These are phyloP conservation scores for Chloroclystis v-ata DNA, from an alignment of 2,888 invertebrate species.

Conservation along the genomic window DNA sequence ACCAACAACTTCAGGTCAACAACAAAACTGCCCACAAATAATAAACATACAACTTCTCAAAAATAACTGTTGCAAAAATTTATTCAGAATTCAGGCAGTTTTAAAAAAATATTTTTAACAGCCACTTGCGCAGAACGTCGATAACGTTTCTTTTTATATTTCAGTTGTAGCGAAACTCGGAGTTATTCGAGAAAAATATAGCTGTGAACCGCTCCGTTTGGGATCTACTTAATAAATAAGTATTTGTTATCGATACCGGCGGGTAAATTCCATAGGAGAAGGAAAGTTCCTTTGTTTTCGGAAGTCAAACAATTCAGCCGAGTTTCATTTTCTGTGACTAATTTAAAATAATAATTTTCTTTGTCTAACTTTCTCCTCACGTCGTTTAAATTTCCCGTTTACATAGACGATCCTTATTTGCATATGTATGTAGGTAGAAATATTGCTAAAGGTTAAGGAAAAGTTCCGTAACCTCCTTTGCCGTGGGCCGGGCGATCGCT, in stretches of 20 bases:
- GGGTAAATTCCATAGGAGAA: constrained; percentile 53
- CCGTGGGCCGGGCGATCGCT: neutral
- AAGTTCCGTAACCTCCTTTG: neutral
- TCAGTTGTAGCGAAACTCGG: constrained; percentile 1
- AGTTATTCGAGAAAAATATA: constrained; percentile 10
- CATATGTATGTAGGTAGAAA: constrained; percentile 27
- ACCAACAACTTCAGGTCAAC: too few relatives aligned
- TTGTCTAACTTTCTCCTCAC: constrained; percentile 49
- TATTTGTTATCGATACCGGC: constrained; percentile 37
- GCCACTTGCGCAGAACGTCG: neutral
- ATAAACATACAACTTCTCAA: neutral
- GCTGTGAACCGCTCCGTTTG: constrained; percentile 43
- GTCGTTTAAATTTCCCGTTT: constrained; percentile 51
- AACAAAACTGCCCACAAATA: neutral
- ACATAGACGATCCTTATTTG: constrained; percentile 41
- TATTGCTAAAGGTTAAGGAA: constrained; percentile 13
- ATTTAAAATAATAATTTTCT: constrained; percentile 58
- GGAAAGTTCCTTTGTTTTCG: constrained; percentile 70
- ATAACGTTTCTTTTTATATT: neutral
- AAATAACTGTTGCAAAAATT: neutral
- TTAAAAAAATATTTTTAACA: neutral
- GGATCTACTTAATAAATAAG: constrained; percentile 58
- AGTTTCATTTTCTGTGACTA: constrained; percentile 63
- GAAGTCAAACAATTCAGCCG: constrained; percentile 55
- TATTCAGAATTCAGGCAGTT: neutral